Evolutionary conservation across 2,888 invertebrate genomes (phyloP).

Genomic region (Pomacea canaliculata): DNA sequence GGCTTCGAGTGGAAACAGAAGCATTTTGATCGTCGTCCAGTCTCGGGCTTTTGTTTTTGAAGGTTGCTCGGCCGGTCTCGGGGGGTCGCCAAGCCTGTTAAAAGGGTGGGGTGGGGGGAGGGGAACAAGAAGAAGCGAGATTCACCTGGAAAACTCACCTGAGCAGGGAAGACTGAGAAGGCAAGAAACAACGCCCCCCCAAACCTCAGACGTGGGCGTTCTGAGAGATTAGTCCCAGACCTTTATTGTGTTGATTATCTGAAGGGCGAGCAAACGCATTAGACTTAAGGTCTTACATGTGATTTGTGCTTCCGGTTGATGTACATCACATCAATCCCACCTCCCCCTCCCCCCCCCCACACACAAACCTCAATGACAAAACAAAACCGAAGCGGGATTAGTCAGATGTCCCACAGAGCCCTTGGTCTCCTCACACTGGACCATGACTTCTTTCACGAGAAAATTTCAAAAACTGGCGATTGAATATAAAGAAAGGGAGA

Average conservation of each 20-base stretch:
- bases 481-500: too few relatives aligned
- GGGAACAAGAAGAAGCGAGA: neutral
- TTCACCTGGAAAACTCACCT: neutral
- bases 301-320: neutral
- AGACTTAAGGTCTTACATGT: neutral
- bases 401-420: neutral
- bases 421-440: too few relatives aligned
- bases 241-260: conserved; percentile 13
- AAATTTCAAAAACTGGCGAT: too few relatives aligned
- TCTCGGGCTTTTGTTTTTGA: conserved; percentile 12
- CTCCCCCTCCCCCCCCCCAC: neutral
- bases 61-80: neutral
- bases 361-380: neutral
- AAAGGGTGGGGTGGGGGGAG: neutral
- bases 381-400: neutral
- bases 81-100: neutral
- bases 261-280: neutral
- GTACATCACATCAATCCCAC: neutral
- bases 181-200: neutral
- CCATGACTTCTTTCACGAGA: too few relatives aligned
- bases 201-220: neutral
- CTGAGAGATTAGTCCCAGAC: neutral
- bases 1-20: conserved; percentile 4
- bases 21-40: neutral
- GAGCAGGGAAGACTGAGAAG: neutral